Conservation (phyloP, 37 sponge, comb jelly and placozoan genomes). For the Cliona cf. orientalis region DNA sequence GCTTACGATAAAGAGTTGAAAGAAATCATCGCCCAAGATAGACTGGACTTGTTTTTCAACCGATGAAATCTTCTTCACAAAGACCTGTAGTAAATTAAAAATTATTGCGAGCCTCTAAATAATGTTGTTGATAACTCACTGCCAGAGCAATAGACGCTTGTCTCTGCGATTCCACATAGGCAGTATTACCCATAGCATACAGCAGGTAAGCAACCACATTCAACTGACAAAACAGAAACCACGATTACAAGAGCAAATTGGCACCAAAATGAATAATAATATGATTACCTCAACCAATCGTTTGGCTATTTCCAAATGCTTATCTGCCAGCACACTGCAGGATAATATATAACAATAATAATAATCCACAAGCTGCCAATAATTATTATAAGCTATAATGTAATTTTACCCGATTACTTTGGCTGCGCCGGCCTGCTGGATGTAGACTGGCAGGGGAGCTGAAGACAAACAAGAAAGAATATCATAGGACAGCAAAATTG, state of each 20-base stretch:
- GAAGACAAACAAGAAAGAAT: neutral
- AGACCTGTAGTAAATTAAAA: constrained; percentile 10
- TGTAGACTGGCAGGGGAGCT: constrained; percentile 74
- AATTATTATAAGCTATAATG: neutral
- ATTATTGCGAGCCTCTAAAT: neutral
- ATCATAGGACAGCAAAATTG: no score
- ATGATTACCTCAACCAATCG: constrained; percentile 15
- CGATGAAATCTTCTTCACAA: constrained; percentile 12
- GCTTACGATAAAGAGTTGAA: constrained; percentile 41
- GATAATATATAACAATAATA: neutral
- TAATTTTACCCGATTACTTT: constrained; percentile 52
- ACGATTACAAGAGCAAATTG: no score
- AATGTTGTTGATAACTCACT: constrained; percentile 35
- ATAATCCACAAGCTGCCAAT: neutral
- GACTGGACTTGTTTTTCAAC: constrained; percentile 27
- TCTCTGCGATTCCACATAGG: constrained; percentile 81
- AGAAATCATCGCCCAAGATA: constrained; percentile 33
- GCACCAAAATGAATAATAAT: neutral
- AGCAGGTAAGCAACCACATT: constrained; percentile 77
- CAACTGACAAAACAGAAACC: constrained; percentile 40
- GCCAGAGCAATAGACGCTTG: constrained; percentile 84
- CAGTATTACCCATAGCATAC: constrained; percentile 81
- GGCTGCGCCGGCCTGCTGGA: constrained; percentile 85
- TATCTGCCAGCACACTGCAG: neutral
- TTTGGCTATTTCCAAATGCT: neutral